Evolutionary conservation across 2,797 vertebrate genomes (phyloP).

Genomic region (Hylomyscus alleni): DNA sequence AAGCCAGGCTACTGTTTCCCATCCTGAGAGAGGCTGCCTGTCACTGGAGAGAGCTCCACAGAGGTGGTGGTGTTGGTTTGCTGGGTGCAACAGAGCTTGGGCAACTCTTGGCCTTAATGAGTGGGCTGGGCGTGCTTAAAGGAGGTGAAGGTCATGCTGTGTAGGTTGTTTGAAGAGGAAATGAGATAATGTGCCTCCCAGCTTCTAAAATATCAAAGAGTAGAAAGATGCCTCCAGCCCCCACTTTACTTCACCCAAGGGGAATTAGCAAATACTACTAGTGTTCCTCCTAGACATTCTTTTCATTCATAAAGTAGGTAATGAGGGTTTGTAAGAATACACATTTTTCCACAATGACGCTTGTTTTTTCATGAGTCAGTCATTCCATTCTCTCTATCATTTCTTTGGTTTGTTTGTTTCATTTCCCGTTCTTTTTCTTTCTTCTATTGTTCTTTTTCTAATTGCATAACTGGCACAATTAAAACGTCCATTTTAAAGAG

Average conservation of each 20-base stretch:
- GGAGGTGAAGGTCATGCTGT: background rate
- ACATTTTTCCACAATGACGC: background rate
- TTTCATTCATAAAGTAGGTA: background rate
- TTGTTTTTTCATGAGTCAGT: background rate
- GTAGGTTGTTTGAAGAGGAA: background rate
- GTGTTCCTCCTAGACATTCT: background rate
- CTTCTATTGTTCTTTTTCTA: background rate
- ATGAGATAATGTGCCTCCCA: background rate
- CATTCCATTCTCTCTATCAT: background rate
- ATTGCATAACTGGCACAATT: constrained; percentile 15
- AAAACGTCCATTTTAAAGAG: background rate
- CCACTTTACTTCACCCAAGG: background rate
- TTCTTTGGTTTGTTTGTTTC: constrained; percentile 11
- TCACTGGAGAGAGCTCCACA: background rate
- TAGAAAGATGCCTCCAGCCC: background rate
- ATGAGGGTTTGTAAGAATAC: background rate
- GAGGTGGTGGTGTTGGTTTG: background rate
- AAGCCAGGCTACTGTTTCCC: background rate
- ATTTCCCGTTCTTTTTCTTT: constrained; percentile 33
- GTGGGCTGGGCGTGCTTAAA: background rate
- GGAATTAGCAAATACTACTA: background rate
- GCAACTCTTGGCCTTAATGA: background rate
- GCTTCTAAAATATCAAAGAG: background rate
- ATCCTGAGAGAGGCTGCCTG: background rate
- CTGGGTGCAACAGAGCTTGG: background rate